Conservation (phyloP, 1,140 invertebrate genomes). For the Drosophila rhopaloa region DNA sequence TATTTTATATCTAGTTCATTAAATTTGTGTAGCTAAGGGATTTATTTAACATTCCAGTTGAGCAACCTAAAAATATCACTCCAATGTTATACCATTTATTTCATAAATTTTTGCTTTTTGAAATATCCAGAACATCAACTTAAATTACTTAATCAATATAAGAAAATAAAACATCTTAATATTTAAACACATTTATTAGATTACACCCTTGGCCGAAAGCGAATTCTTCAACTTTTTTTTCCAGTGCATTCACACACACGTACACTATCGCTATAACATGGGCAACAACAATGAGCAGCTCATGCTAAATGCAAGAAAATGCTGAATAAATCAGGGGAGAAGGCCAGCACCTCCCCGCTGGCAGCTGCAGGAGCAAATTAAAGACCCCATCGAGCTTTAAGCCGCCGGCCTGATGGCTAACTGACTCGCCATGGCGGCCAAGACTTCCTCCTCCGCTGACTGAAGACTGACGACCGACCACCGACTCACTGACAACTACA, state of each 20-base stretch:
- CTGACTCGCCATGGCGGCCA: slow-evolving; percentile 3
- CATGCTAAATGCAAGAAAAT: slow-evolving; percentile 62
- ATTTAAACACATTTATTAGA: too few species aligned
- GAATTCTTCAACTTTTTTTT: not conserved
- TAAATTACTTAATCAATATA: too few species aligned
- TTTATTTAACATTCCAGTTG: too few species aligned
- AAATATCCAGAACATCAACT: too few species aligned
- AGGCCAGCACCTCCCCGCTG: slow-evolving; percentile 7
- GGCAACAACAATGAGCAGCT: slow-evolving; percentile 51
- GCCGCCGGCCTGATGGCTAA: slow-evolving; percentile 4
- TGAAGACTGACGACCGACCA: not conserved
- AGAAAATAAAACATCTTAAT: too few species aligned
- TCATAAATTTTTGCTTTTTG: too few species aligned
- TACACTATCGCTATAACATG: slow-evolving; percentile 20
- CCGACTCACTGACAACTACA: slow-evolving; percentile 53
- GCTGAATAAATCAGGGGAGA: slow-evolving; percentile 47
- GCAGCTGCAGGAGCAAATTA: slow-evolving; percentile 40
- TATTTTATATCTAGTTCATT: too few species aligned
- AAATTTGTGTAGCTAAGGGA: too few species aligned
- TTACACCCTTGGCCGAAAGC: too few species aligned
- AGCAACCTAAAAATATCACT: too few species aligned
- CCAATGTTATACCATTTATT: too few species aligned
- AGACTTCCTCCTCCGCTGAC: slow-evolving; percentile 9
- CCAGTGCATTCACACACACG: slow-evolving; percentile 2
- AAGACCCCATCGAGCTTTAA: slow-evolving; percentile 42